Base-by-base conservation (phyloP, 2,797 vertebrate species). In the Clarias pachynema region DNA sequence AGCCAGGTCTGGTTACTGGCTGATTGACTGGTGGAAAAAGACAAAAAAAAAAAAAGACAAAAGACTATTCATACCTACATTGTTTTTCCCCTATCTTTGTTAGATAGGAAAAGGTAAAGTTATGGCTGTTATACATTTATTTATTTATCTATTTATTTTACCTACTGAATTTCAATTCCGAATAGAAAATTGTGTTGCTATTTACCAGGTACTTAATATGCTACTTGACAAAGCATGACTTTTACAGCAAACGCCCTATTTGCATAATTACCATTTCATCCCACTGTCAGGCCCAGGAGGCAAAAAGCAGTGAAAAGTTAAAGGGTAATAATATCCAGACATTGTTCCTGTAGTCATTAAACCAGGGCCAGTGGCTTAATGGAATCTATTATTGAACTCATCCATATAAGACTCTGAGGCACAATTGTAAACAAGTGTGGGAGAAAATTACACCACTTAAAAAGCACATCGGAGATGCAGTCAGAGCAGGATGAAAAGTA, bases 291-390 rank as follows among this genome's bases (percentile, higher is more conserved):
- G 18, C 53, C 56, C 49, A 44, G 63, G 79, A 86, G 44, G 69
- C 2, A 22, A 83, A 77, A 83, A 65, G 29, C 75, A 80, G 68
- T 59, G 68, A 86, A 86, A 83, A 66, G 82, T 86, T 83, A 84
- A 84, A 80, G 77, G 68, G 57, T 69, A 83, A 80, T 84, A 84
- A 86, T 73, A 86, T 86, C 74, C 57, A 44, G 60, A 59, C 79
- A 72, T 83, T 83, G 57, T 83, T 83, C 81, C 81, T 86, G 65
- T 79, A 79, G 85, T 83, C 85, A 83, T 79, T 83, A 79, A 86
- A 83, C 66, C 40, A 72, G 81, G 53, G 44, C 74, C 66, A 79
- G 65, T 83, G 65, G 74, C 74, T 86, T 86, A 83, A 83, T 86
- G 65, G 81, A 83, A 86, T 82, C 73, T 77, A 86, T 86, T 86